A percentile compares a stretch with the other conserved stretches of the same genome.
These are phyloP conservation scores for Fratercula arctica DNA, from an alignment of 2,797 vertebrate species.

Conservation along the genomic window DNA sequence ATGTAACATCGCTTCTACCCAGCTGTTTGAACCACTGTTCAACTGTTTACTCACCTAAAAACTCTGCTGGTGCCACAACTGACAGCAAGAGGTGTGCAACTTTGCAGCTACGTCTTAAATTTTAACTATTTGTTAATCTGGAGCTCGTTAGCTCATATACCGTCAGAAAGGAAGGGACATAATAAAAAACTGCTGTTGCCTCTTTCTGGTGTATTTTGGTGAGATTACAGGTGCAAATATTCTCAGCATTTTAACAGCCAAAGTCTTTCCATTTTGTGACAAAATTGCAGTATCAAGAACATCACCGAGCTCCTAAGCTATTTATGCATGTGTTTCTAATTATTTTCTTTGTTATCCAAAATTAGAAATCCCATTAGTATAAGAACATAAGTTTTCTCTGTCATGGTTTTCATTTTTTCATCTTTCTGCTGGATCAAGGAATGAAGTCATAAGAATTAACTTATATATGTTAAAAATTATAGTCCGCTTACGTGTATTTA, in stretches of 20 bases:
- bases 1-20: background rate
- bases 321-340: background rate
- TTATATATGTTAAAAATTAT: background rate
- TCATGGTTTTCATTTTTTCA: background rate
- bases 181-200: background rate
- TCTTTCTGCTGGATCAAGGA: background rate
- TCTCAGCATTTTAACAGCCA: background rate
- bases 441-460: background rate
- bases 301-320: background rate
- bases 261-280: background rate
- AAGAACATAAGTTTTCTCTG: background rate
- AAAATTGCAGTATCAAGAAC: background rate
- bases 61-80: background rate
- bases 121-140: background rate
- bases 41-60: background rate
- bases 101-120: background rate
- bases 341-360: background rate
- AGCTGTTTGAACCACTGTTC: background rate
- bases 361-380: background rate
- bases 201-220: background rate
- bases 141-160: background rate
- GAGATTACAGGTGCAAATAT: background rate
- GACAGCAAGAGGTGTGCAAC: background rate
- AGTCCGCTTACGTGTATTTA: background rate
- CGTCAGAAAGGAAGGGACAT: background rate